Evolutionary conservation across 2,797 vertebrate species (phyloP), one percentile per base, ranked within the genome.

Genomic region (Spondyliosoma cantharus): DNA sequence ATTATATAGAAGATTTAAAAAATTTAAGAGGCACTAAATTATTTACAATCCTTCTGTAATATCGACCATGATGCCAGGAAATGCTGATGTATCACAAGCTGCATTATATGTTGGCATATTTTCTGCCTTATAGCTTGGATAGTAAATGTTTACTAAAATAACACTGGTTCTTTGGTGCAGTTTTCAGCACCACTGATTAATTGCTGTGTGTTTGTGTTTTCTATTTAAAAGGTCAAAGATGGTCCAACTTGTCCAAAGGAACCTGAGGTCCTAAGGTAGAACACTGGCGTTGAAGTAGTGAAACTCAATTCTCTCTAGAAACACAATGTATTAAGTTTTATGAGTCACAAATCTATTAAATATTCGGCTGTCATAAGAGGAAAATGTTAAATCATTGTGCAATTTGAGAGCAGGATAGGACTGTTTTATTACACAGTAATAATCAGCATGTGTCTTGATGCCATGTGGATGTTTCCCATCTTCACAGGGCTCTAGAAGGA

Each of bases 231-330:
- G 98, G 90, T 96, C 48, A 87, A 95, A 46, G 93, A 95, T 73
- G 94, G 94, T 88, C 97, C 96, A 11, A 69, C 92, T 74, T 79
- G 80, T 83, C 96, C 96, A 2, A 99, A 96, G 86, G 95, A 94
- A 13, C 96, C 96, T 3, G 98, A 98, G 87, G 94, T 95, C 71
- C 94, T 99, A 76, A 96, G 95, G 98, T 98, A 93, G 85, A 90
- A 66, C 32, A 29, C 3, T 25, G 11, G 1, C 52, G 22, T 19
- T 27, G 3, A 57, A 57, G 19, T 17, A 8, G 17, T 45, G 52
- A 71, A 50, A 53, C 14, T 0, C 22, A 22, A 29, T 53, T 22
- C 20, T 52, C 15, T 79, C 49, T 49, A 12, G 46, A 57, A 2
- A 50, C 1, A 43, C 8, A 13, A 22, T 13, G 16, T n/a, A 42